Evolutionary conservation across 2,888 invertebrate species (phyloP).

Genomic region (Lissonota sp.): DNA sequence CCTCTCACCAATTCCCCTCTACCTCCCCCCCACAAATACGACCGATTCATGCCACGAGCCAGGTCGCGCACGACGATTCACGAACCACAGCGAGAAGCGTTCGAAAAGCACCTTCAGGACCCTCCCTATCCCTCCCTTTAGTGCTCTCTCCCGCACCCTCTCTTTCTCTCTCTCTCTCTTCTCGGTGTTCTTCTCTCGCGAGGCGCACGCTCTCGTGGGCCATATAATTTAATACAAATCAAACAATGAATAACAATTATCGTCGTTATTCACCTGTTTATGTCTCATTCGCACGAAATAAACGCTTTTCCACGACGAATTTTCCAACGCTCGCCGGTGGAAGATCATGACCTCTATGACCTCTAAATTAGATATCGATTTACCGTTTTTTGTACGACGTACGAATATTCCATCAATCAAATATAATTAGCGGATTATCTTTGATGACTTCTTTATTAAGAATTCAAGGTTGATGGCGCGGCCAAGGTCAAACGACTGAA

Average conservation of each 20-base stretch:
- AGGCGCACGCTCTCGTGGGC: slow-evolving; percentile 35
- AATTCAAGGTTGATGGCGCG: background rate
- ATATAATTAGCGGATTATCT: no score
- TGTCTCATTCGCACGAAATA: slow-evolving; percentile 11
- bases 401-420: no score
- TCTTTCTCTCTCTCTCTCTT: slow-evolving; percentile 1
- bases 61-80: slow-evolving; percentile 52
- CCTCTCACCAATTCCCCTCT: background rate
- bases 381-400: no score
- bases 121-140: background rate
- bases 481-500: background rate
- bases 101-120: slow-evolving; percentile 44
- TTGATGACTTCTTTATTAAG: background rate
- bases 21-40: slow-evolving; percentile 30
- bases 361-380: background rate
- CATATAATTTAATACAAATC: slow-evolving; percentile 56
- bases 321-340: background rate
- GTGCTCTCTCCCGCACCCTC: background rate
- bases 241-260: slow-evolving; percentile 58
- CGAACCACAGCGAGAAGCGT: slow-evolving; percentile 46
- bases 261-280: slow-evolving; percentile 38
- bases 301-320: background rate
- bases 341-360: slow-evolving; percentile 1
- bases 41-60: slow-evolving; percentile 58
- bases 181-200: slow-evolving; percentile 21